Base-by-base conservation (phyloP, 2,888 invertebrate genomes). In the Thecophora atra region DNA sequence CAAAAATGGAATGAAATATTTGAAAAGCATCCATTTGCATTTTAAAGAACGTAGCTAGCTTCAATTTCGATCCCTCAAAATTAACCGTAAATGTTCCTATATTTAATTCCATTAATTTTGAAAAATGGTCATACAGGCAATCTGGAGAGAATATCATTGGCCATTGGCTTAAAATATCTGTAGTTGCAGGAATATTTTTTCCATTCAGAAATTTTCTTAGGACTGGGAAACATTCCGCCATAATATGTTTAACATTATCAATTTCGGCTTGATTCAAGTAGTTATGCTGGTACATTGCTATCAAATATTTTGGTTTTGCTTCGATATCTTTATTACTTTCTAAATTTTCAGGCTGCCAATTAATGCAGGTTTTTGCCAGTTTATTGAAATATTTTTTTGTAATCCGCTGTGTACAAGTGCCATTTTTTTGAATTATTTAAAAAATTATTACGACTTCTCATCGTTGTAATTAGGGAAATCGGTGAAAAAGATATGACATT, bases 401-500 rank as follows among this genome's bases (percentile, higher is more conserved):
- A 17, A 52, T 52, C 52, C 17, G 52, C 15, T 52, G 15, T 52
- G 17, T 52, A 11, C 52, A 52, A 17, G 11, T 17, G 11, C 17
- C 52, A 17, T 17, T 52, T 52, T 15, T 52, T 11, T 52, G 52
- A 11, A 52, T 17, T 52, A 63, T 63, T 67, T 70, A 54, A 56
- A 63, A 68, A 51, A 68, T 63, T 63, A n/a, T 63, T 63, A 24
- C 63, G 63, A 24, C 37, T 63, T 42, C n/a, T n/a, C 63, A 63
- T 63, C 37, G 37, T 63, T 21, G 63, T 37, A 63, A 37, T 21
- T 44, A 63, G 21, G 2, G 63, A 63, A 37, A 30, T 63, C 37
- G 30, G 63, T 2, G 63, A 42, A 24, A 19, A 37, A 4, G 63
- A 63, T 21, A 63, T 44, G 44, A 17, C 17, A 21, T 37, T 37